Evolutionary conservation across 2,113 vertebrate genomes (phyloP).

Genomic region (Pelobates fuscus): DNA sequence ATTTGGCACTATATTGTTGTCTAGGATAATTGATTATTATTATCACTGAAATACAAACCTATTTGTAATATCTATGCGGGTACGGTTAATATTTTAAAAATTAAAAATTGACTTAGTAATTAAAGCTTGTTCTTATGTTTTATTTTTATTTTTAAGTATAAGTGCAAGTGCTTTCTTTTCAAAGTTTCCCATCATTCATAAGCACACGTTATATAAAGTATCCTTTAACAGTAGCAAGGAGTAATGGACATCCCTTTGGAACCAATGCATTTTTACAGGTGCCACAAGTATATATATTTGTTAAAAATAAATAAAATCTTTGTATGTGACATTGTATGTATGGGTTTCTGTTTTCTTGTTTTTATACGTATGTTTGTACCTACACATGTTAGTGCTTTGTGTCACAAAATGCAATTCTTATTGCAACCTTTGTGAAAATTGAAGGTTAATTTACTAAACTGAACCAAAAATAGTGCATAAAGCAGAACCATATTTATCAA

Average conservation of each 20-base stretch:
- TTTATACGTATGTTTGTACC: neutral
- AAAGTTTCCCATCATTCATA: constrained; percentile 15
- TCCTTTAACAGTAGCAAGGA: neutral
- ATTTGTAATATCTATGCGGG: no score
- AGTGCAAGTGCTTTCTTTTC: neutral
- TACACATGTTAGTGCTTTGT: neutral
- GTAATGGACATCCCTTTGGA: neutral
- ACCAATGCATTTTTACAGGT: constrained; percentile 1
- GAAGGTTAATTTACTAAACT: neutral
- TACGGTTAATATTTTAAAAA: no score
- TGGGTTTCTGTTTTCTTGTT: neutral
- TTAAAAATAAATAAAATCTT: neutral
- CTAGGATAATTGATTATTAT: no score
- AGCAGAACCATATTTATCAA: no score
- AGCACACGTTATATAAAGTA: neutral
- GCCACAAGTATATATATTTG: constrained; percentile 5
- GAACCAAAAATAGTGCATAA: neutral
- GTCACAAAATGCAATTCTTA: constrained; percentile 1
- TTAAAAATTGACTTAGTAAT: no score
- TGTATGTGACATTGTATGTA: neutral
- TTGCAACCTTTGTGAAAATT: neutral
- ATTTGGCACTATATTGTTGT: no score
- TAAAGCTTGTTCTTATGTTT: no score
- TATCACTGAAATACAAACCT: no score
- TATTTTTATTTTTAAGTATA: neutral